Conservation (phyloP, 2,797 vertebrate genomes). For the Pseudochromis fuscus region DNA sequence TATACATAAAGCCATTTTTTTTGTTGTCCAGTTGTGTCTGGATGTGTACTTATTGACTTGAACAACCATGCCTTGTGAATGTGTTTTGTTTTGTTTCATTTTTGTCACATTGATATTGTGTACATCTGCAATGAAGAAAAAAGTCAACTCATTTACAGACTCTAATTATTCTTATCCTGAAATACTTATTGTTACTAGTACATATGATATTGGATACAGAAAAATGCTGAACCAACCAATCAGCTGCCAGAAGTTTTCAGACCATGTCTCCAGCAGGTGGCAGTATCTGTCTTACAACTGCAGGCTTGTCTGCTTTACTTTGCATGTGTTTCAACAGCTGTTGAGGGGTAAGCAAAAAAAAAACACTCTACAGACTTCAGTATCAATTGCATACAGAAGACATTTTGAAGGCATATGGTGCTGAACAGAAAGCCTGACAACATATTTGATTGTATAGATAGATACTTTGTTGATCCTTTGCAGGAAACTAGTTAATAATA, state of each 20-base stretch:
- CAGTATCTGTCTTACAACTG: constrained; percentile 35
- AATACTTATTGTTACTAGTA: background rate
- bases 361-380: background rate
- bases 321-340: background rate
- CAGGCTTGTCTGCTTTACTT: background rate
- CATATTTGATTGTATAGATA: too few species aligned
- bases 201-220: background rate
- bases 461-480: too few species aligned
- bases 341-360: too few species aligned
- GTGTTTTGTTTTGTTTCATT: background rate
- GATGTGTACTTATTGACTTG: constrained; percentile 4
- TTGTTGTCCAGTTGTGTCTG: constrained; percentile 42
- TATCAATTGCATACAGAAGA: background rate
- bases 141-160: background rate
- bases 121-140: background rate
- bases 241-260: constrained; percentile 7
- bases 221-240: background rate
- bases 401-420: too few species aligned
- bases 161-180: background rate
- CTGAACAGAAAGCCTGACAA: too few species aligned
- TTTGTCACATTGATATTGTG: constrained; percentile 1
- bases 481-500: too few species aligned
- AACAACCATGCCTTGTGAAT: constrained; percentile 43
- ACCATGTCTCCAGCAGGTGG: constrained; percentile 65
- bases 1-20: constrained; percentile 44